Evolutionary conservation across 2,797 vertebrate genomes (phyloP), one percentile per base, ranked within the genome.

Genomic region (Perdix hodgsoniae): DNA sequence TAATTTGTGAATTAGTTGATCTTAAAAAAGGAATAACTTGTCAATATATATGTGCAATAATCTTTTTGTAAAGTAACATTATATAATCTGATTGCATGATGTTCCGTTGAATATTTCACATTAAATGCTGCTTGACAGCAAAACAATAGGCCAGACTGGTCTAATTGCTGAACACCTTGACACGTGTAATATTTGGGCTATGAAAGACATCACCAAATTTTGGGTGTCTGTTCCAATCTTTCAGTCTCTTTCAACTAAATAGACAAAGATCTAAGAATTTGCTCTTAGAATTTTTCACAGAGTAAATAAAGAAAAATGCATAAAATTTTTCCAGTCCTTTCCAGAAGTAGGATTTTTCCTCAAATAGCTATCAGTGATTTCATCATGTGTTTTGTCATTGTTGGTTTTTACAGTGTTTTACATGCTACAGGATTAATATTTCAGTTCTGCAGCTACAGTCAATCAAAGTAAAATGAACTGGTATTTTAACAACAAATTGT

Each of bases 121-220:
- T 88, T 93, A 75, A 59, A 45, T 60, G 11, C 52, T 83, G 13
- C 76, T 80, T 93, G 89, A 78, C 80, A 79, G 67, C 21, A 90
- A 86, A 95, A 93, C 63, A 92, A 88, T 71, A 27, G 52, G 39
- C 61, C 64, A 88, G 47, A 66, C 29, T 42, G 10, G 16, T 90
- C 40, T 94, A 83, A 91, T 76, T 91, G 64, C 40, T 84, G 80
- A 93, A 86, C 50, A 92, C 57, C 63, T 73, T 91, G 78, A 76
- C 60, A 49, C 37, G 54, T 6, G 24, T 60, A 47, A 86, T 83
- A 91, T 79, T 90, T 71, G 77, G 57, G 79, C 52, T 88, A 88
- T 63, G 40, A 88, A 92, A 86, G 83, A 21, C 17, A 64, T 77
- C 24, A 67, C 37, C 33, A 90, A 79, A 91, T 82, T 83, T 88